Conservation (phyloP, 1,140 invertebrate species). For the Philopotamus ludificatus region DNA sequence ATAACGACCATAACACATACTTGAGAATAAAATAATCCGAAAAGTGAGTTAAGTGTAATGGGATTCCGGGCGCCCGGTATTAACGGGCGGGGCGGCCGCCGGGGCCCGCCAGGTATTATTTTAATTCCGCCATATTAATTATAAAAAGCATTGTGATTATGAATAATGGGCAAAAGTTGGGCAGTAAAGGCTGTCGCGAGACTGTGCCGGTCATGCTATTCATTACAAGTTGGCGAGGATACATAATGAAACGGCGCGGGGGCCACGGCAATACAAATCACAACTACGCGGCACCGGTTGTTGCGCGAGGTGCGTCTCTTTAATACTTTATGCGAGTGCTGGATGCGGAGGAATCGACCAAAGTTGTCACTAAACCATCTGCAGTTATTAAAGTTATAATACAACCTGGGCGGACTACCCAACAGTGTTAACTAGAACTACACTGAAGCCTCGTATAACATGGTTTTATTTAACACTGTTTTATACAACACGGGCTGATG, state of each 20-base stretch:
- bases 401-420: too few species aligned
- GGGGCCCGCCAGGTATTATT: constrained; percentile 29
- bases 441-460: too few species aligned
- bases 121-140: constrained; percentile 37
- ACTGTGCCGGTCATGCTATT: constrained; percentile 30
- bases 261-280: too few species aligned
- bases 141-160: constrained; percentile 39
- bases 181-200: constrained; percentile 34
- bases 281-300: too few species aligned
- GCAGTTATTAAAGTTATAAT: too few species aligned
- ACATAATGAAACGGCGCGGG: constrained; percentile 15
- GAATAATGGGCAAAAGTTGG: constrained; percentile 36
- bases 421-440: too few species aligned
- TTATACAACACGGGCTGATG: too few species aligned
- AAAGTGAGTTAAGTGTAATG: constrained; percentile 32
- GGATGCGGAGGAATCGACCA: too few species aligned
- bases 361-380: too few species aligned
- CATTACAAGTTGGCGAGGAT: constrained; percentile 29
- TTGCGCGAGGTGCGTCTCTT: too few species aligned
- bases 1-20: constrained; percentile 1
- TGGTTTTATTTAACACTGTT: too few species aligned
- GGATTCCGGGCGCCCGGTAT: constrained; percentile 28
- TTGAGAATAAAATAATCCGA: constrained; percentile 21
- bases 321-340: too few species aligned
- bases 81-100: constrained; percentile 18